These are phyloP conservation scores for Ligdia adustata DNA, from an alignment of 2,888 invertebrate genomes.

Conservation along the genomic window DNA sequence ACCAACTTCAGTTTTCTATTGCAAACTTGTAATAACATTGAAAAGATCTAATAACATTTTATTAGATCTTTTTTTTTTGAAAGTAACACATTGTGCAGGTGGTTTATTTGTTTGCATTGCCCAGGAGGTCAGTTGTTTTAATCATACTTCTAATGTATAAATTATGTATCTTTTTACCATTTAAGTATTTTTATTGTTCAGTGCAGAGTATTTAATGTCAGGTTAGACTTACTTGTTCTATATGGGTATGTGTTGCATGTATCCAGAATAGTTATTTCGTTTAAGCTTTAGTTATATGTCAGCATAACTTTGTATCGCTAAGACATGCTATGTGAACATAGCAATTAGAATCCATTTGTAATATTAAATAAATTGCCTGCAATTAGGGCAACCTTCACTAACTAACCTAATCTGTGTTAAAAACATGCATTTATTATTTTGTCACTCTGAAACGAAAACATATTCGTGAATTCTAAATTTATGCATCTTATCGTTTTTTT, in stretches of 20 bases:
- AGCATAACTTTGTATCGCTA: constrained; percentile 9
- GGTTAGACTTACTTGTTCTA: constrained; percentile 3
- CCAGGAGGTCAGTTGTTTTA: constrained; percentile 23
- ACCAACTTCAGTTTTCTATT: too few species aligned
- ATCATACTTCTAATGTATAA: constrained; percentile 11
- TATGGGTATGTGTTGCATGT: neutral
- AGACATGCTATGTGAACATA: constrained; percentile 2
- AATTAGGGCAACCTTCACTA: too few species aligned
- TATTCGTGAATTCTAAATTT: too few species aligned
- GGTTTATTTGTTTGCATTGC: constrained; percentile 14
- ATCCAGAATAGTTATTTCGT: neutral
- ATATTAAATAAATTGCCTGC: too few species aligned
- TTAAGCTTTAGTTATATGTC: constrained; percentile 14
- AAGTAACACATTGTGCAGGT: too few species aligned
- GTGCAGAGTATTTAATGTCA: constrained; percentile 4
- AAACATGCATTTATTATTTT: too few species aligned
- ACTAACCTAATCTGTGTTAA: too few species aligned
- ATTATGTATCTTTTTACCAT: constrained; percentile 12
- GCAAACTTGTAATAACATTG: too few species aligned
- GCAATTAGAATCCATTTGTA: constrained; percentile 4
- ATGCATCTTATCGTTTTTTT: too few species aligned
- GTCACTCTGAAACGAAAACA: too few species aligned
- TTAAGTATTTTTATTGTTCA: constrained; percentile 10
- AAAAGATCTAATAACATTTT: too few species aligned
- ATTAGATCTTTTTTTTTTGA: too few species aligned